Conservation (phyloP, 2,888 invertebrate species). For the Leptopilina syphax region DNA sequence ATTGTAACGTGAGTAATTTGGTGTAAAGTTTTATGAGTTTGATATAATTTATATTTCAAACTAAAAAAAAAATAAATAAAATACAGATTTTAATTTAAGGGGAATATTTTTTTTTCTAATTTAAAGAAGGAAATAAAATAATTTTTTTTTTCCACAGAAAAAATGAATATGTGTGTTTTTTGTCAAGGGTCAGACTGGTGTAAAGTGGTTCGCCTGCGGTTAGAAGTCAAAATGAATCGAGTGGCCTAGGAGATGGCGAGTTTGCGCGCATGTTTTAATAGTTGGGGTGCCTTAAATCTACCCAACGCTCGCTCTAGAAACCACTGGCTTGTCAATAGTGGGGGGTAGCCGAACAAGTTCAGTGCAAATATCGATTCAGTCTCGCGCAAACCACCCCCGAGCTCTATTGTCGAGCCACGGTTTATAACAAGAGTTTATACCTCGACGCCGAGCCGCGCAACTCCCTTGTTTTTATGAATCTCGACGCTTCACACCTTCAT, state of each 20-base stretch:
- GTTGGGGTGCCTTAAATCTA: constrained; percentile 34
- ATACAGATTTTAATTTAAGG: neutral
- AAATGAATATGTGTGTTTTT: no score
- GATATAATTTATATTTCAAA: neutral
- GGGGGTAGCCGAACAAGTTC: constrained; percentile 65
- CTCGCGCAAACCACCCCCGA: constrained; percentile 70
- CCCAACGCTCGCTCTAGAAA: constrained; percentile 33
- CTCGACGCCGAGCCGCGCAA: constrained; percentile 24
- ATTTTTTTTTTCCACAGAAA: neutral
- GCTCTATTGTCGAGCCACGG: constrained; percentile 42
- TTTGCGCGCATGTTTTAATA: constrained; percentile 16
- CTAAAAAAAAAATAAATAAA: neutral
- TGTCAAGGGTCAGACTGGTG: neutral
- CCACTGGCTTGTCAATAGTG: constrained; percentile 43
- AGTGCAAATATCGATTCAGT: constrained; percentile 72
- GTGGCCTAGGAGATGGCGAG: constrained; percentile 7
- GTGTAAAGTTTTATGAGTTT: neutral
- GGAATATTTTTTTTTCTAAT: neutral
- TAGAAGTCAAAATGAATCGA: constrained; percentile 15
- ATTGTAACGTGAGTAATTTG: constrained; percentile 7
- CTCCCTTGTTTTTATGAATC: constrained; percentile 27
- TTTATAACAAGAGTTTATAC: constrained; percentile 8
- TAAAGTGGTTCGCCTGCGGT: constrained; percentile 6
- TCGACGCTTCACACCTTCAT: constrained; percentile 14
- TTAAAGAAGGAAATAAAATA: neutral